These are phyloP conservation scores for Nibea coibor DNA, from an alignment of 2,113 vertebrate species.

Conservation along the genomic window DNA sequence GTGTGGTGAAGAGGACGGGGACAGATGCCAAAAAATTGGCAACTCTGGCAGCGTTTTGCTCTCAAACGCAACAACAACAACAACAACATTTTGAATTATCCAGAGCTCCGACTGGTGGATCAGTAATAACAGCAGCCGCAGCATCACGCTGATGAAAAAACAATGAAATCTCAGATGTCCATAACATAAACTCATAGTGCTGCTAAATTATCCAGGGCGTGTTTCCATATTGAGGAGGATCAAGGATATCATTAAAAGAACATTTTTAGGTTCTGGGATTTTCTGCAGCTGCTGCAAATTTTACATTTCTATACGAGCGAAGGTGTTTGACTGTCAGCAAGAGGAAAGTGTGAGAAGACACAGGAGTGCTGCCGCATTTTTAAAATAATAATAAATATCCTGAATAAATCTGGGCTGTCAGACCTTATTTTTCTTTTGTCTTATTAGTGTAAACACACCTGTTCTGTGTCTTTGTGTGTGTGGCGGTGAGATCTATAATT, in stretches of 20 bases:
- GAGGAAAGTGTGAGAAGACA: neutral
- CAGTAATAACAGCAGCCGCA: no score
- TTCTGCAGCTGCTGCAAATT: neutral
- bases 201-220: neutral
- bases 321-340: neutral
- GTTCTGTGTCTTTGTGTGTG: slow-evolving; percentile 5
- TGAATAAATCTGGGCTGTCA: neutral
- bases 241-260: neutral
- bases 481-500: slow-evolving; percentile 25
- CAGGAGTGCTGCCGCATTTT: neutral
- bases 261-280: neutral
- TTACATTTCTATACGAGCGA: neutral
- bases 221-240: neutral
- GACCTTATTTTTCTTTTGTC: neutral
- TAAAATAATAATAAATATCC: neutral
- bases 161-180: neutral
- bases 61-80: neutral
- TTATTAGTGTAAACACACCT: slow-evolving; percentile 39
- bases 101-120: neutral
- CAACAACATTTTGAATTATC: neutral
- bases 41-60: neutral
- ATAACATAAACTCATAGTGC: neutral
- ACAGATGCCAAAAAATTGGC: neutral
- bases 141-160: neutral
- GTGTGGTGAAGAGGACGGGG: no score